phyloP scores from a whole-genome alignment of 2,888 invertebrate genomes.

The Drosophila subquinaria region DNA sequence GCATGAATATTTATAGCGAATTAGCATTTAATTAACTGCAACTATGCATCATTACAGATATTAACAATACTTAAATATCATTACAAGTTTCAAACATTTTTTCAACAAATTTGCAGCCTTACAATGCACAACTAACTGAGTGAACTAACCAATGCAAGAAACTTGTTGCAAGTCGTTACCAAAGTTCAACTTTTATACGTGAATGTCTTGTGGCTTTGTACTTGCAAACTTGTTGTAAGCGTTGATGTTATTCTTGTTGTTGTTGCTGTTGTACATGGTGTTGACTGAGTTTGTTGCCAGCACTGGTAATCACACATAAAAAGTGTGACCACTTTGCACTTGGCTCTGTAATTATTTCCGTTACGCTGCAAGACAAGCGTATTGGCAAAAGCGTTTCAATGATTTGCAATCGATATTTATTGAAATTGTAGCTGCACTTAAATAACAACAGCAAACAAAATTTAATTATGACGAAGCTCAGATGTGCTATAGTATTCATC shows the following conservation, averaged over 20 bases:
- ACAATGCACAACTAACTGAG: constrained; percentile 13
- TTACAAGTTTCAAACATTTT: constrained; percentile 15
- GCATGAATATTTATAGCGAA: constrained; percentile 15
- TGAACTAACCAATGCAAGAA: constrained; percentile 28
- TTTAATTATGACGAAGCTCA: neutral
- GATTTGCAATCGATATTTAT: constrained; percentile 39
- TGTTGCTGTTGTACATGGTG: neutral
- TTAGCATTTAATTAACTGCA: constrained; percentile 14
- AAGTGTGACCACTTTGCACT: constrained; percentile 38
- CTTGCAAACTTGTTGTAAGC: constrained; percentile 35
- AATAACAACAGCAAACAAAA: neutral
- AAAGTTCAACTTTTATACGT: constrained; percentile 49
- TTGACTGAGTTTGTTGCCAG: constrained; percentile 15
- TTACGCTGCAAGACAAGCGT: constrained; percentile 28
- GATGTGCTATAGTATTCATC: neutral
- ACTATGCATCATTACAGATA: constrained; percentile 11
- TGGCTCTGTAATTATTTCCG: constrained; percentile 43
- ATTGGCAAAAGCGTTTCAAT: constrained; percentile 25
- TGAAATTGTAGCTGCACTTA: constrained; percentile 14
- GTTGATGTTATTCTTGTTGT: constrained; percentile 10
- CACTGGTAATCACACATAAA: constrained; percentile 30
- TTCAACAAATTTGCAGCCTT: neutral
- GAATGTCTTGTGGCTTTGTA: constrained; percentile 50
- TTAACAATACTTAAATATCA: constrained; percentile 1
- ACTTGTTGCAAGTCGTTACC: constrained; percentile 44